Percentiles rank a stretch among this genome's conserved stretches.
Conservation (phyloP, 2,888 invertebrate species). For the Gymnoscelis rufifasciata region DNA sequence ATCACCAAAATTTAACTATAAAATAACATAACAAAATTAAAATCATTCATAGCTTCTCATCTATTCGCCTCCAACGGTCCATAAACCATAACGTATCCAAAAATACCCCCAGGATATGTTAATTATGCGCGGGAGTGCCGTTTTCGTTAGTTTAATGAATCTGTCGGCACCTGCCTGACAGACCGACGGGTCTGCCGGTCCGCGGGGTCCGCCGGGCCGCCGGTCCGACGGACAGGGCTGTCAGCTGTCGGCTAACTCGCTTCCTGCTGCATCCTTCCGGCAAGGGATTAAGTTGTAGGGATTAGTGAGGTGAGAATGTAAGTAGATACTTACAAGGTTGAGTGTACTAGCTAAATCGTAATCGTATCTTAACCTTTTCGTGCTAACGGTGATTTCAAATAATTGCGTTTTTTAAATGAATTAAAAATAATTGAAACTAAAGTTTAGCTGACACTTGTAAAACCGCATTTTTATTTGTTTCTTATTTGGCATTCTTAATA, state of each 20-base stretch:
- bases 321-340: no score
- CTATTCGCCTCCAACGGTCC: slow-evolving; percentile 13
- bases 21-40: no score
- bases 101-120: slow-evolving; percentile 41
- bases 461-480: no score
- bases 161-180: slow-evolving; percentile 67
- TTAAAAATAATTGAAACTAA: no score
- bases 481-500: no score
- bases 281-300: slow-evolving; percentile 8
- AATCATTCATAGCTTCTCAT: slow-evolving; percentile 2
- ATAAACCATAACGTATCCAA: slow-evolving; percentile 38
- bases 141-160: slow-evolving; percentile 56
- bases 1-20: no score
- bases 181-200: slow-evolving; percentile 22
- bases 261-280: slow-evolving; percentile 18
- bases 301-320: no score
- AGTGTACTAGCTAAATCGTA: no score
- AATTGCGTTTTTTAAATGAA: no score
- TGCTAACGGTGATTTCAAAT: no score
- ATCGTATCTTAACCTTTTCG: no score
- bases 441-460: no score
- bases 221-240: slow-evolving; percentile 16
- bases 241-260: slow-evolving; percentile 1
- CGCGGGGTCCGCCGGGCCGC: slow-evolving; percentile 21
- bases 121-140: slow-evolving; percentile 35